Evolutionary conservation across 2,797 vertebrate genomes (phyloP), one percentile per base, ranked within the genome.

Genomic region (Cephalopachus bancanus): DNA sequence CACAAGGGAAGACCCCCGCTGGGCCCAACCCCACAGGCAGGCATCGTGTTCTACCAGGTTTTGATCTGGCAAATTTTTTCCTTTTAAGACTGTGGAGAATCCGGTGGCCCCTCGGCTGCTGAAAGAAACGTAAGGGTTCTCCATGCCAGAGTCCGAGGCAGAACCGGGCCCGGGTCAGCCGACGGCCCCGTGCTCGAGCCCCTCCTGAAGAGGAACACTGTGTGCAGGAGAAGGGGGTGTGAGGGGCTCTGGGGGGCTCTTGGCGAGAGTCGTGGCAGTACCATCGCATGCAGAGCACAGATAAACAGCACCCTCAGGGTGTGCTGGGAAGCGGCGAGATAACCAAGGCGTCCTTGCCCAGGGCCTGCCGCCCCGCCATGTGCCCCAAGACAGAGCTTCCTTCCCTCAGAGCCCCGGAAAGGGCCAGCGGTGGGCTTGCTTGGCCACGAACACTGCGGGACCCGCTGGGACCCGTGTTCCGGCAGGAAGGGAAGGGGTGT

Each of bases 151-250:
- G 26, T 59, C 49, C 78, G 7, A 22, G 44, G 24, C 7, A 57
- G 19, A 1, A 33, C 60, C 6, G 5, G 12, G 53, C 24, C 1
- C 37, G 17, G 24, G 44, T 30, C 59, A 69, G 53, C 24, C 6
- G 30, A n/a, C 17, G 55, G 49, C 2, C 3, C 16, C 1, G 22
- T 8, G 1, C 51, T 2, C 10, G 24, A 20, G 30, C 1, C 10
- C n/a, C 14, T 20, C 7, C 16, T 65, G 26, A 59, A 9, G 4
- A 22, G 2, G 2, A 9, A 14, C 12, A 0, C 19, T 5, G n/a
- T 49, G 1, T 0, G 30, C 9, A 28, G 67, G 19, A 86, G n/a
- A 20, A 75, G 20, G 0, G 30, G 60, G 19, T 5, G 1, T 4
- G 3, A n/a, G n/a, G 19, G 14, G 14, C 30, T 19, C 57, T 57